phyloP scores from a whole-genome alignment of 2,113 vertebrate genomes.

The Coturnix japonica region DNA sequence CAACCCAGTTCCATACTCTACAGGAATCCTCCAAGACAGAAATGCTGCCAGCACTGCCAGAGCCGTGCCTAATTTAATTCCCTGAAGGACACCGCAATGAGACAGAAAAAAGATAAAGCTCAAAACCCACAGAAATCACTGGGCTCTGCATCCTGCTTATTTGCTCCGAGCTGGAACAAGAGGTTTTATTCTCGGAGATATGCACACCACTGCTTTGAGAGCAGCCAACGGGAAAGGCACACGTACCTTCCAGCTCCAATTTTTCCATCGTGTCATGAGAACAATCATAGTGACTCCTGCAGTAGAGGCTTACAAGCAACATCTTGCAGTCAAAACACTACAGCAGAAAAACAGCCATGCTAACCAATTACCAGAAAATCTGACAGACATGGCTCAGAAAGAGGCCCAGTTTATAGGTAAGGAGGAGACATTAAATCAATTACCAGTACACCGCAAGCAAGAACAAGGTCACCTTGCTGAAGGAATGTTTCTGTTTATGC shows the following conservation, averaged over 20 bases:
- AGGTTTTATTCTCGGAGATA: background rate
- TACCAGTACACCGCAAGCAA: background rate
- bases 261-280: background rate
- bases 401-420: background rate
- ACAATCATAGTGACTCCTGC: background rate
- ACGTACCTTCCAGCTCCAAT: background rate
- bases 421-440: constrained; percentile 62
- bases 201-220: background rate
- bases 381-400: constrained; percentile 13
- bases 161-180: background rate
- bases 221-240: background rate
- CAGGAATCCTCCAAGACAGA: background rate
- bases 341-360: background rate
- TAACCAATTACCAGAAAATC: constrained; percentile 10
- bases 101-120: background rate
- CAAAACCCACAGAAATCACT: background rate
- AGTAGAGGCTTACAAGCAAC: background rate
- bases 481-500: constrained; percentile 53
- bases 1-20: background rate
- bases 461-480: constrained; percentile 73
- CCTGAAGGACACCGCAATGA: background rate
- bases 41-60: accelerated
- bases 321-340: background rate
- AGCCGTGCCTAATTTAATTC: background rate
- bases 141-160: background rate